Conservation (phyloP, 35 echinoderm and acorn worm genomes). For the Heliocidaris erythrogramma region DNA sequence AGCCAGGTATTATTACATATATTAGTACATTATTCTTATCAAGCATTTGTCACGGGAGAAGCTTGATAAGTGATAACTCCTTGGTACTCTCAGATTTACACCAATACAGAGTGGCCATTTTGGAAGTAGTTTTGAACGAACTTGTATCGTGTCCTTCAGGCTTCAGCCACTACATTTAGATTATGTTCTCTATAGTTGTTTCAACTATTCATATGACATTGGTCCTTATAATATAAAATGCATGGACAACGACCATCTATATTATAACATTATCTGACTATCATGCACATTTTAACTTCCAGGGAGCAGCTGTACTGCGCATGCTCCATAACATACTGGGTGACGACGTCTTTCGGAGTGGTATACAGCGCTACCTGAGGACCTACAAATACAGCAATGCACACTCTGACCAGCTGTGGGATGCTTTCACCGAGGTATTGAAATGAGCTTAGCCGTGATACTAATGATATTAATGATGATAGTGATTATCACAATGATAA, state of each 20-base stretch:
- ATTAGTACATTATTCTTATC: too few relatives aligned
- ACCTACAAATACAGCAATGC: conserved; percentile 72
- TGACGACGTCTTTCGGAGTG: conserved; percentile 64
- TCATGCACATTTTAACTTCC: background rate
- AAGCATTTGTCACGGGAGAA: too few relatives aligned
- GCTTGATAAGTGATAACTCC: too few relatives aligned
- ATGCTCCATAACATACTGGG: conserved; percentile 76
- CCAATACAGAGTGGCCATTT: too few relatives aligned
- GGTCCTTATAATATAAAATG: too few relatives aligned
- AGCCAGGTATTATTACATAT: too few relatives aligned
- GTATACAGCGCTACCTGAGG: conserved; percentile 69
- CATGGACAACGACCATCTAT: background rate
- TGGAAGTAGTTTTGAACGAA: too few relatives aligned
- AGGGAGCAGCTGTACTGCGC: conserved; percentile 88
- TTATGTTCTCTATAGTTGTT: too few relatives aligned
- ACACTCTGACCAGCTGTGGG: conserved; percentile 80
- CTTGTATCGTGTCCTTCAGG: too few relatives aligned
- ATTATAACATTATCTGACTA: background rate
- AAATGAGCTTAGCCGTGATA: background rate
- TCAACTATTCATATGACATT: too few relatives aligned
- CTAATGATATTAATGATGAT: background rate
- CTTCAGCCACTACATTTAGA: too few relatives aligned
- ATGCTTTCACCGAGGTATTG: conserved; percentile 57
- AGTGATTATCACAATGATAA: background rate
- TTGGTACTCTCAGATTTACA: too few relatives aligned